Conservation (phyloP, 2,113 vertebrate genomes). For the Sorex fumeus region DNA sequence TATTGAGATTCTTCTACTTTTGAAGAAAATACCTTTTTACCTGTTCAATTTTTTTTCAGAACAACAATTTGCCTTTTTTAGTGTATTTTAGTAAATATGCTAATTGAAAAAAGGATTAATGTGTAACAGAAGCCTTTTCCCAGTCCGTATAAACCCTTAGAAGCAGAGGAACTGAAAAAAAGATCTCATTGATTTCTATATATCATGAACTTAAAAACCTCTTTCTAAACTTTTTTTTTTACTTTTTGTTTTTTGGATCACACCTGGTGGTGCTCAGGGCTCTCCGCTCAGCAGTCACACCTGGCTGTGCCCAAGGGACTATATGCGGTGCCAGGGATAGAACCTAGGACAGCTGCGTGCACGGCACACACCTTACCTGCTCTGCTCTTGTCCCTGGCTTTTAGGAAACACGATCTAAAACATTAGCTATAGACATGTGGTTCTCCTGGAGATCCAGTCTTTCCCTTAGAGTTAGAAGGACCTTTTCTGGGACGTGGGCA, state of each 20-base stretch:
- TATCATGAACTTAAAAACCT: constrained; percentile 16
- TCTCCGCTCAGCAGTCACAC: too few species aligned
- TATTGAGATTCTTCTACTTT: constrained; percentile 43
- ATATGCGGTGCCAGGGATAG: too few species aligned
- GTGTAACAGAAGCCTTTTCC: not conserved
- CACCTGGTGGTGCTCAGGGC: too few species aligned
- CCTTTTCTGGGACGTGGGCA: not conserved
- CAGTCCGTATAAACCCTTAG: not conserved
- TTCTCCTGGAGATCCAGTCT: not conserved
- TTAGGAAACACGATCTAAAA: too few species aligned
- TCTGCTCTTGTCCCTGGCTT: too few species aligned
- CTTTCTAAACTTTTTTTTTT: not conserved
- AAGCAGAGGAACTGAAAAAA: constrained; percentile 39
- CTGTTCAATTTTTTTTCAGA: constrained; percentile 39
- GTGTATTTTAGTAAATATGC: not conserved
- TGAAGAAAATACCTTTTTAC: not conserved
- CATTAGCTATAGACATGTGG: too few species aligned
- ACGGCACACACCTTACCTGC: too few species aligned
- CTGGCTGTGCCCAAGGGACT: too few species aligned
- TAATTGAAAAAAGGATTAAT: not conserved
- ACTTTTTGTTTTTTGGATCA: not conserved
- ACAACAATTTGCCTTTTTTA: constrained; percentile 20
- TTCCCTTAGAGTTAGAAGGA: not conserved
- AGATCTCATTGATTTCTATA: not conserved
- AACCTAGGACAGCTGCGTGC: too few species aligned